Base-by-base conservation (phyloP, 2,888 invertebrate genomes). In the Hirtodrosophila alboralis region DNA sequence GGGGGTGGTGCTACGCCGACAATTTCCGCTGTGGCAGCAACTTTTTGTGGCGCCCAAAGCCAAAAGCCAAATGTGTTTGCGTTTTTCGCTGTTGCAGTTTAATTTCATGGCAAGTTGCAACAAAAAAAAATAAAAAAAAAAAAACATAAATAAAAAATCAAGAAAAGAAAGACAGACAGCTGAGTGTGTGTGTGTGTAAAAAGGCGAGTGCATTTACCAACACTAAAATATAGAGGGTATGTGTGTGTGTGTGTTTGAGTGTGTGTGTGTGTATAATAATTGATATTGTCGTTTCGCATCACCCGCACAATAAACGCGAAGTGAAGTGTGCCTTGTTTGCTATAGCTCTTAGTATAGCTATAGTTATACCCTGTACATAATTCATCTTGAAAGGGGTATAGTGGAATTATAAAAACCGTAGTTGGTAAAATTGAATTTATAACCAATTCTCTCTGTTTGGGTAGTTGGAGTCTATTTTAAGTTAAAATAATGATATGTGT, bases 51-150 rank as follows among this genome's bases (percentile, higher is more conserved):
- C 10, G 30, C 31, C 37, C 53, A 23, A 23, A 23, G 26, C 26
- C 44, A 30, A 59, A 45, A 54, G 54, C 45, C 59, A 53, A 51
- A 64, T 66, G 31, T 53, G 62, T 57, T 66, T 56, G 40, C 28
- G 60, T 37, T 16, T 43, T 44, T 38, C 10, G 31, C 18, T 49
- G 40, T 54, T 56, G 57, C 47, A 61, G 41, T 54, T 61, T 61
- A 56, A 61, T 66, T 45, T 47, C 31, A 43, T 28, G 34, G 44
- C 27, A 47, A 28, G 23, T n/a, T 59, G 54, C 45, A 36, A 34
- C 37, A 40, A 36, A 34, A 28, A 57, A 38, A 47, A 38, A 36
- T 41, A 23, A n/a, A n/a, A n/a, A n/a, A n/a, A n/a, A n/a, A n/a
- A n/a, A n/a, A n/a, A n/a, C n/a, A n/a, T n/a, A n/a, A n/a, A n/a